These are phyloP conservation scores for Acanthurus lineatus DNA, from an alignment of 2,797 vertebrate genomes.

Conservation along the genomic window DNA sequence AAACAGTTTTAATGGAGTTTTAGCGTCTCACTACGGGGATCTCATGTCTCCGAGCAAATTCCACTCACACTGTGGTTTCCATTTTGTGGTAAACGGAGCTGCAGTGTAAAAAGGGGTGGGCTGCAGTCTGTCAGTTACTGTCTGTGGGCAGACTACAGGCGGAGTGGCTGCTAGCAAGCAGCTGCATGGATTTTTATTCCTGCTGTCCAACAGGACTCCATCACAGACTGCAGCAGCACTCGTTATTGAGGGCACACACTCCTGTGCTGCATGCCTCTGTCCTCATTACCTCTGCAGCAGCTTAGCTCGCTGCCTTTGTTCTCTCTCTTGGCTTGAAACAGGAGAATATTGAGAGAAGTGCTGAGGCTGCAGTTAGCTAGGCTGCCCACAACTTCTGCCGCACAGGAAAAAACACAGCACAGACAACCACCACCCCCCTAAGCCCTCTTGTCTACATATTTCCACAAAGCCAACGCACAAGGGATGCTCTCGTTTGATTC, in stretches of 20 bases:
- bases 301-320: slow-evolving; percentile 82
- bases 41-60: slow-evolving; percentile 76
- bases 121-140: slow-evolving; percentile 72
- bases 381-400: slow-evolving; percentile 85
- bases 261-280: slow-evolving; percentile 77
- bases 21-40: slow-evolving; percentile 62
- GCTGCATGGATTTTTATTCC: slow-evolving; percentile 75
- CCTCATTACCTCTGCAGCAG: slow-evolving; percentile 85
- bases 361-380: slow-evolving; percentile 84
- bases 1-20: slow-evolving; percentile 63
- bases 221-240: slow-evolving; percentile 77
- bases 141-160: slow-evolving; percentile 76
- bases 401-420: slow-evolving; percentile 81
- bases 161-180: slow-evolving; percentile 65
- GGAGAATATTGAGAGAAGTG: slow-evolving; percentile 84
- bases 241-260: slow-evolving; percentile 81
- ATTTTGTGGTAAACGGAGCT: slow-evolving; percentile 81
- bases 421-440: slow-evolving; percentile 72
- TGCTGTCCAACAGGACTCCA: slow-evolving; percentile 77
- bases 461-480: slow-evolving; percentile 65
- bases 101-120: slow-evolving; percentile 80
- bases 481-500: slow-evolving; percentile 74
- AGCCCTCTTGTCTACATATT: slow-evolving; percentile 79
- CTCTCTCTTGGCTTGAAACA: slow-evolving; percentile 84
- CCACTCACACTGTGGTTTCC: slow-evolving; percentile 83